A percentile compares a stretch with the other conserved stretches of the same genome.
phyloP scores from a whole-genome alignment of 2,888 invertebrate genomes.

The Geophilus truncorum region DNA sequence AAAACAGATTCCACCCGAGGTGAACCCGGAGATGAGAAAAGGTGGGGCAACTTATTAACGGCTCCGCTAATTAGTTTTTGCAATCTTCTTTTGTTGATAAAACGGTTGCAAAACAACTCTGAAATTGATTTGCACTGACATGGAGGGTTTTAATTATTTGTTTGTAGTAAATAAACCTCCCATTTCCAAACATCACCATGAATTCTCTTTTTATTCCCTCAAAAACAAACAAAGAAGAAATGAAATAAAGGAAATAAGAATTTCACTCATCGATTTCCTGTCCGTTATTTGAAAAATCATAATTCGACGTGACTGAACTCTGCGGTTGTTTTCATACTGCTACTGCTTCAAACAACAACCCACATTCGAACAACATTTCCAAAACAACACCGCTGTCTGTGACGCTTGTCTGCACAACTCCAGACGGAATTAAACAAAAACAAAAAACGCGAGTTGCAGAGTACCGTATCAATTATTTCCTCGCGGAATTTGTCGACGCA shows the following conservation, averaged over 20 bases:
- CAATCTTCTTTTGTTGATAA: constrained; percentile 13
- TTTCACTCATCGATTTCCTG: not conserved
- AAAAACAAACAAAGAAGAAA: no score
- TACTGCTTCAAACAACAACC: not conserved
- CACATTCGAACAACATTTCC: not conserved
- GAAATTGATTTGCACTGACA: not conserved
- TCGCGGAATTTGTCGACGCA: not conserved
- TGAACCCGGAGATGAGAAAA: not conserved
- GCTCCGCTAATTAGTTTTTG: constrained; percentile 4
- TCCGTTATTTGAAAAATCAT: not conserved
- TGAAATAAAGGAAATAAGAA: no score
- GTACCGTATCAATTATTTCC: not conserved
- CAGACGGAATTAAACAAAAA: not conserved
- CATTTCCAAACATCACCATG: no score
- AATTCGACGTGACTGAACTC: not conserved
- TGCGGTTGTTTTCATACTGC: not conserved
- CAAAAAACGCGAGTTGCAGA: not conserved
- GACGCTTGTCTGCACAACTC: no score
- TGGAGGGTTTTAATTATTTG: no score
- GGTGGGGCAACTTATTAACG: constrained; percentile 2
- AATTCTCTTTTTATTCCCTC: no score
- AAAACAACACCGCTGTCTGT: not conserved
- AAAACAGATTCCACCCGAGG: not conserved
- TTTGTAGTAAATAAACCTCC: no score
- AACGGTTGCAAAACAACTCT: not conserved